Percentiles rank a stretch among this genome's conserved stretches.
These are phyloP conservation scores for Tamias sibiricus DNA, from an alignment of 2,113 vertebrate species.

Conservation along the genomic window DNA sequence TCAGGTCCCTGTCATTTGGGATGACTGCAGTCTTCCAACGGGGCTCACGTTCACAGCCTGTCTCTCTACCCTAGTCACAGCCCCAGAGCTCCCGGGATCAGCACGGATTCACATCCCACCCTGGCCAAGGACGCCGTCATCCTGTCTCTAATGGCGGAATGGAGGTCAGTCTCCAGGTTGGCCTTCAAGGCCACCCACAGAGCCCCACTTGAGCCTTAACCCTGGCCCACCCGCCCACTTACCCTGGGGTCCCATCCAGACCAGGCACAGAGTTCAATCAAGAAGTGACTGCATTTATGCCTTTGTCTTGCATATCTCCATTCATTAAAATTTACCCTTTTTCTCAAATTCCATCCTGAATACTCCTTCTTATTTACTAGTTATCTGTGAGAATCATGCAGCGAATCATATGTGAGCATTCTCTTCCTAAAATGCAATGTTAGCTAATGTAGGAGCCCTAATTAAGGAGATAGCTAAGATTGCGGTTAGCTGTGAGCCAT, in stretches of 20 bases:
- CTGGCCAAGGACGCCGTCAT: too few relatives aligned
- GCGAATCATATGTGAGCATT: background rate
- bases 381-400: background rate
- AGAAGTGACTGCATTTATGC: background rate
- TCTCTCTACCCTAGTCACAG: fast-evolving
- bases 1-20: background rate
- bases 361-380: background rate
- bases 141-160: background rate
- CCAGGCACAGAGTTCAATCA: fast-evolving
- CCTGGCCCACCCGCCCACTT: background rate
- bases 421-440: background rate
- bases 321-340: background rate
- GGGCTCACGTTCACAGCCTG: fast-evolving
- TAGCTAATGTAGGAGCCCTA: too few relatives aligned
- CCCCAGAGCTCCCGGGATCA: fast-evolving
- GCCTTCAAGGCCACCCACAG: background rate
- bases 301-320: too few relatives aligned
- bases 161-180: background rate
- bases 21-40: fast-evolving
- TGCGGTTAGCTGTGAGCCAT: too few relatives aligned
- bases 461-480: too few relatives aligned
- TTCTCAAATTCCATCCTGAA: background rate
- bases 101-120: background rate
- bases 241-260: background rate
- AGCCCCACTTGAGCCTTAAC: background rate